phyloP scores from a whole-genome alignment of 2,113 vertebrate genomes.

The Entelurus aequoreus region DNA sequence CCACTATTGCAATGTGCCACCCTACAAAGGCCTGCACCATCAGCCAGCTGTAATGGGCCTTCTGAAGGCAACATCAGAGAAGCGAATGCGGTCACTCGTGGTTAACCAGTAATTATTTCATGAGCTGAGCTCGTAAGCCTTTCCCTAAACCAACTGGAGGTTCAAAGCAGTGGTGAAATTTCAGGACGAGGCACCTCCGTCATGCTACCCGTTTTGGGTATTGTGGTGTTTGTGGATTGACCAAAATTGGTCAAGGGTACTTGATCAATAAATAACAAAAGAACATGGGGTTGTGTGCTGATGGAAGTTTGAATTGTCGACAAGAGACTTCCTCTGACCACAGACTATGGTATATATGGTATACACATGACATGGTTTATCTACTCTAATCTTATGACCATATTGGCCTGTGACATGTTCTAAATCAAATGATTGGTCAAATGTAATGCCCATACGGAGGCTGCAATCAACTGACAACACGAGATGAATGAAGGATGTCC shows the following conservation, averaged over 20 bases:
- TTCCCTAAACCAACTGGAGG: conserved; percentile 64
- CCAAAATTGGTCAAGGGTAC: conserved; percentile 45
- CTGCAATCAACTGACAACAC: too few relatives aligned
- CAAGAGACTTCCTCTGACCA: neutral
- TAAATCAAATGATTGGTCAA: neutral
- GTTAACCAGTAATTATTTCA: conserved; percentile 77
- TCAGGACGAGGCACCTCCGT: conserved; percentile 60
- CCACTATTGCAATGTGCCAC: conserved; percentile 57
- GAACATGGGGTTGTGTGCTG: conserved; percentile 29
- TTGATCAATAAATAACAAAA: conserved; percentile 66
- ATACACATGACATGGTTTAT: neutral
- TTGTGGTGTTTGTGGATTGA: conserved; percentile 47
- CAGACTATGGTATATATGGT: neutral
- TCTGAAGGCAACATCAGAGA: conserved; percentile 76
- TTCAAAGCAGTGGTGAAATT: conserved; percentile 70
- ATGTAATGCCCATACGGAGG: neutral
- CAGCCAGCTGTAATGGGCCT: conserved; percentile 63
- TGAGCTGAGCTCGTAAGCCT: conserved; percentile 67
- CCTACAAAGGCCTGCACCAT: conserved; percentile 67
- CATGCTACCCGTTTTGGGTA: conserved; percentile 58
- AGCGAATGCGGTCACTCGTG: conserved; percentile 68
- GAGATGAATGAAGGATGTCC: neutral
- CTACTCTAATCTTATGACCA: neutral
- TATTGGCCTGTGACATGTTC: neutral
- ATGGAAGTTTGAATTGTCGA: conserved; percentile 46